Conservation (phyloP, 2,888 invertebrate species). For the Tipula unca region DNA sequence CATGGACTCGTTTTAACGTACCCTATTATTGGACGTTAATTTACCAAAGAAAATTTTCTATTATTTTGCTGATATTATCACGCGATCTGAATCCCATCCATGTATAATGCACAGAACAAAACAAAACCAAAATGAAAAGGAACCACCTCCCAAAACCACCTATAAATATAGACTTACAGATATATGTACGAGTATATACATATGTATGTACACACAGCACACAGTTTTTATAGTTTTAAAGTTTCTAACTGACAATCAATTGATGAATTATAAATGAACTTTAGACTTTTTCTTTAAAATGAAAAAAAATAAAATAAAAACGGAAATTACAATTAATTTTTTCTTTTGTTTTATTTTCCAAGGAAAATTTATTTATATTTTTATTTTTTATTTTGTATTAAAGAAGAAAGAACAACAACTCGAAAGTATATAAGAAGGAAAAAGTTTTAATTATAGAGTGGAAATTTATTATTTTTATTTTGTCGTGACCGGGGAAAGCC, state of each 20-base stretch:
- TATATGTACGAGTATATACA: neutral
- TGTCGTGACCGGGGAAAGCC: neutral
- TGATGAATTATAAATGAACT: constrained; percentile 14
- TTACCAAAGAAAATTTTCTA: neutral
- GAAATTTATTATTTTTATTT: neutral
- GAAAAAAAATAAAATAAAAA: neutral
- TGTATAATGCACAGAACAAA: neutral
- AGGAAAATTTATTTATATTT: neutral
- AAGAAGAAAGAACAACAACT: neutral
- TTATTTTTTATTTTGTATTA: neutral
- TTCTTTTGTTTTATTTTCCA: neutral
- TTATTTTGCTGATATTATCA: constrained; percentile 2
- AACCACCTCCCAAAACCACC: neutral
- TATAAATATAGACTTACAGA: too few relatives aligned
- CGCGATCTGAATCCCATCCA: neutral
- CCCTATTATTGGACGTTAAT: neutral
- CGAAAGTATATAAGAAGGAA: neutral
- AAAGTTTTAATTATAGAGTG: constrained; percentile 14
- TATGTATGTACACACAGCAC: neutral
- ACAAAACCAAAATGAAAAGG: neutral
- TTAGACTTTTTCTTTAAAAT: constrained; percentile 8
- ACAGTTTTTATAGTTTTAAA: neutral
- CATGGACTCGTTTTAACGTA: neutral
- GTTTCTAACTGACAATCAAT: constrained; percentile 14
- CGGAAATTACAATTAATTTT: constrained; percentile 8